phyloP scores from a whole-genome alignment of 2,888 invertebrate species.

The Drosophila koepferae region DNA sequence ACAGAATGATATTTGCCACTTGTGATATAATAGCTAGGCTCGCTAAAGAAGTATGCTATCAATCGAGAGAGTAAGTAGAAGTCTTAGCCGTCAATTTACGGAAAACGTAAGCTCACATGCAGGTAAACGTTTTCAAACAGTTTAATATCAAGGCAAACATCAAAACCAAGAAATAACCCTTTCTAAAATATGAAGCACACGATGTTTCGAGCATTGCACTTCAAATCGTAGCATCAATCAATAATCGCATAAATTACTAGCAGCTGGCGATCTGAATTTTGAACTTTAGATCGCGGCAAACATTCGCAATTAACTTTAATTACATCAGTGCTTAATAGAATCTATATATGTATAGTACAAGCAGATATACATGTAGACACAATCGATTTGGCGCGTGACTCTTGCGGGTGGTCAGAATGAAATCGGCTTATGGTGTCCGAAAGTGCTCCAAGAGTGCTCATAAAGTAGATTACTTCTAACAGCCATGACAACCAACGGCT shows the following conservation, averaged over 20 bases:
- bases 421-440: constrained; percentile 64
- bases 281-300: constrained; percentile 28
- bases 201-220: constrained; percentile 34
- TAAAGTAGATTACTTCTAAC: constrained; percentile 75
- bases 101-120: background rate
- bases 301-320: constrained; percentile 27
- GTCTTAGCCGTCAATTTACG: constrained; percentile 5
- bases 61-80: background rate
- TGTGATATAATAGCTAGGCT: background rate
- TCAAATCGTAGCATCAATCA: constrained; percentile 37
- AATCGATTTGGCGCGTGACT: constrained; percentile 66
- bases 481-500: constrained; percentile 54
- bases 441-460: constrained; percentile 43
- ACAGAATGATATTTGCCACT: background rate
- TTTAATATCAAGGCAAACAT: constrained; percentile 46
- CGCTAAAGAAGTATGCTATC: background rate
- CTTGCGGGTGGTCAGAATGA: constrained; percentile 65
- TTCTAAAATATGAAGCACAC: constrained; percentile 35
- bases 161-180: constrained; percentile 30
- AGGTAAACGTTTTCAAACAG: constrained; percentile 8
- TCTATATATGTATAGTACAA: background rate
- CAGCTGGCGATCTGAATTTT: constrained; percentile 22
- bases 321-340: constrained; percentile 4
- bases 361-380: constrained; percentile 9
- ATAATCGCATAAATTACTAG: constrained; percentile 7